These are phyloP conservation scores for Erebia palarica DNA, from an alignment of 2,888 invertebrate genomes.

Conservation along the genomic window DNA sequence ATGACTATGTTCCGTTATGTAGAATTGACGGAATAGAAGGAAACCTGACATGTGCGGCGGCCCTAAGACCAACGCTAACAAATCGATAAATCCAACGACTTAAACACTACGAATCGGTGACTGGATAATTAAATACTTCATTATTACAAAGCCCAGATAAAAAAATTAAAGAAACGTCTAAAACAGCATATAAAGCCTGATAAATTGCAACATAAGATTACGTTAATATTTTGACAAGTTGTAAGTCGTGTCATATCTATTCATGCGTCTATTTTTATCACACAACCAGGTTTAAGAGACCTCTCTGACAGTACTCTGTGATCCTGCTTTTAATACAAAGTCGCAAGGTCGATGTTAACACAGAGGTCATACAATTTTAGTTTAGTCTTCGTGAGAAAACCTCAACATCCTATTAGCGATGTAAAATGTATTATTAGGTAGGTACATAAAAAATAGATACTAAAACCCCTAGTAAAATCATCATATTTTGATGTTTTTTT, in stretches of 20 bases:
- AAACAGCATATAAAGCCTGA: no score
- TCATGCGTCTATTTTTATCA: constrained; percentile 34
- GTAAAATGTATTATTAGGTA: background rate
- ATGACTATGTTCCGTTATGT: no score
- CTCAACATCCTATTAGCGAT: background rate
- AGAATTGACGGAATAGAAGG: no score
- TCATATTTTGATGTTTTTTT: no score
- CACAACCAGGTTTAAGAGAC: constrained; percentile 11
- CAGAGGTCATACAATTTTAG: constrained; percentile 11
- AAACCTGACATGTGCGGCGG: no score
- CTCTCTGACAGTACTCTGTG: background rate
- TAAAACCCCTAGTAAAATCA: no score
- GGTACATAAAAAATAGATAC: no score
- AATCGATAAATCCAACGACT: no score
- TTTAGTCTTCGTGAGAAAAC: constrained; percentile 13
- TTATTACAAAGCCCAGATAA: background rate
- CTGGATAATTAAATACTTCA: background rate
- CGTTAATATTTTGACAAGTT: constrained; percentile 64
- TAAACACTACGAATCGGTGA: no score
- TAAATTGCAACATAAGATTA: constrained; percentile 44
- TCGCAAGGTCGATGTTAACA: constrained; percentile 17
- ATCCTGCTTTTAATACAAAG: constrained; percentile 3
- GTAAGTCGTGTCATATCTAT: constrained; percentile 62
- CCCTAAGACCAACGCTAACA: no score
- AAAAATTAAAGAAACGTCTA: background rate